phyloP scores from a whole-genome alignment of 2,888 invertebrate genomes.

The Criorhina ranunculi region DNA sequence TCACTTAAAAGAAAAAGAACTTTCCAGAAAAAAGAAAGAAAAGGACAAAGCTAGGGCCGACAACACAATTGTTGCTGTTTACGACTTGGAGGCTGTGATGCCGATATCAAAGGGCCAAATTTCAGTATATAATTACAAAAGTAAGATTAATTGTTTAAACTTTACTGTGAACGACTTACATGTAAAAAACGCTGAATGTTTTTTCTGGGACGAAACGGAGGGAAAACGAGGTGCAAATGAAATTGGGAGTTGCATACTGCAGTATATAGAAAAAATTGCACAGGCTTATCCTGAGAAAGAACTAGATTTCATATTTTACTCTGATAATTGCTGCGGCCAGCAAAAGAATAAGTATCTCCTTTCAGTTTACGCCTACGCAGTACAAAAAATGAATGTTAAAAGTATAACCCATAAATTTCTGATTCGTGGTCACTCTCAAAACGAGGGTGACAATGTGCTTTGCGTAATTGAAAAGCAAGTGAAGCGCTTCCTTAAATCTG shows the following conservation, averaged over 20 bases:
- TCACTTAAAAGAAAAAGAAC: too few relatives aligned
- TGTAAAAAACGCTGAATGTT: too few relatives aligned
- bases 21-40: too few relatives aligned
- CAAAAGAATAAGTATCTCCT: background rate
- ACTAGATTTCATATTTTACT: conserved; percentile 4
- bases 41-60: too few relatives aligned
- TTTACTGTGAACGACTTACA: too few relatives aligned
- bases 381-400: background rate
- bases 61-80: too few relatives aligned
- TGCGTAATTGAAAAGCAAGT: conserved; percentile 16
- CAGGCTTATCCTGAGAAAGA: conserved; percentile 13
- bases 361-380: background rate
- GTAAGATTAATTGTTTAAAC: too few relatives aligned
- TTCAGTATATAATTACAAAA: too few relatives aligned
- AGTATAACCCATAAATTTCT: background rate
- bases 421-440: too few relatives aligned
- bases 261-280: conserved; percentile 30
- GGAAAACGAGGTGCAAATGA: conserved; percentile 29
- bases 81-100: too few relatives aligned
- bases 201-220: conserved; percentile 23
- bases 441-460: conserved; percentile 2
- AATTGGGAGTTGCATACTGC: conserved; percentile 29
- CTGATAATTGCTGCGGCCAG: background rate
- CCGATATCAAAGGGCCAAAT: too few relatives aligned
- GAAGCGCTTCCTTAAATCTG: conserved; percentile 25